These are phyloP conservation scores for Malaclemys terrapin DNA, from an alignment of 2,113 vertebrate genomes.

Conservation along the genomic window DNA sequence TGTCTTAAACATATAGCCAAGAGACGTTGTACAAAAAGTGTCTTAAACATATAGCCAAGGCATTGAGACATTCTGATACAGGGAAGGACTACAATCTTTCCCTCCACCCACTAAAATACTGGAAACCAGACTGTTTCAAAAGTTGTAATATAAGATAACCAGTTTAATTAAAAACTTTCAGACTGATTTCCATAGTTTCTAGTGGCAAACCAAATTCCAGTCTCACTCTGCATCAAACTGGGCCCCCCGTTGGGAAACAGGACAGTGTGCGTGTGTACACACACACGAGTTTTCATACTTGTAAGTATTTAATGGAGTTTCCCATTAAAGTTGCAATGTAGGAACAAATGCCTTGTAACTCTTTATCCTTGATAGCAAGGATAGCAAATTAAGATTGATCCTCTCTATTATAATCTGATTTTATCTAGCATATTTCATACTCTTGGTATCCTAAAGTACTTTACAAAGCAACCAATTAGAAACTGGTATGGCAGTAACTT, in stretches of 20 bases:
- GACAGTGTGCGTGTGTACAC: too few species aligned
- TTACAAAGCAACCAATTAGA: not conserved
- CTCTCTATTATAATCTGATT: not conserved
- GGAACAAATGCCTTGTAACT: not conserved
- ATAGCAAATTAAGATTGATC: not conserved
- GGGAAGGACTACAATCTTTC: not conserved
- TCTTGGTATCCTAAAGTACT: not conserved
- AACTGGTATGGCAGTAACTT: not conserved
- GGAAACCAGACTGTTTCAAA: not conserved
- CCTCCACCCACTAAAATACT: not conserved
- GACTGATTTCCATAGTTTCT: not conserved
- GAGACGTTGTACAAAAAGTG: not conserved
- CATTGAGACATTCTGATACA: not conserved
- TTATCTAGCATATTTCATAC: not conserved
- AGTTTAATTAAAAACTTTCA: not conserved
- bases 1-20: conserved; percentile 9
- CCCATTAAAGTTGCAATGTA: not conserved
- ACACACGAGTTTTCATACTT: not conserved
- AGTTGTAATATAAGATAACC: not conserved
- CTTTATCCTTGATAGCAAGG: not conserved
- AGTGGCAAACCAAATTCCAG: not conserved
- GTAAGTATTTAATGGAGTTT: not conserved
- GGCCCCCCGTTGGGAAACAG: not conserved
- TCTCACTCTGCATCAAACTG: not conserved
- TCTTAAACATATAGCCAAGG: conserved; percentile 4